Evolutionary conservation across 2,888 invertebrate genomes (phyloP).

Genomic region (Cheilosia scutellata): DNA sequence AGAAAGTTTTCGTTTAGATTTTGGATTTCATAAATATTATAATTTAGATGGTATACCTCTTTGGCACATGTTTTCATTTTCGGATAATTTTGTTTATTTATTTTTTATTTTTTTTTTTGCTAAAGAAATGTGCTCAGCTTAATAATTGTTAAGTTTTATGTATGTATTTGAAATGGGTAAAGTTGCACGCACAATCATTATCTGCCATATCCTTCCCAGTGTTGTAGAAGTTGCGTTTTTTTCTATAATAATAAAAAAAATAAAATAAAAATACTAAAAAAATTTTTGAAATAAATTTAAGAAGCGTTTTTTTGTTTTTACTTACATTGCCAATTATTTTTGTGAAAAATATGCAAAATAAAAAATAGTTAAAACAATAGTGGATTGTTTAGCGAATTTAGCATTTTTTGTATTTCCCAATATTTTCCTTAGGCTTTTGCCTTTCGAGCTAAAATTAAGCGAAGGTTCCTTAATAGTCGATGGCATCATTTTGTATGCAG

Average conservation of each 20-base stretch:
- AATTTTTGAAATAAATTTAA: slow-evolving; percentile 38
- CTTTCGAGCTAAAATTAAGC: too few species aligned
- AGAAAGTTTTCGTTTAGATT: slow-evolving; percentile 26
- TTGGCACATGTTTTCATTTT: slow-evolving; percentile 67
- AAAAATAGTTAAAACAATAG: slow-evolving; percentile 22
- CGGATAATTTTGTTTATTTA: slow-evolving; percentile 7
- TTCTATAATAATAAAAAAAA: slow-evolving; percentile 56
- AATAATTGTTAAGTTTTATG: slow-evolving; percentile 11
- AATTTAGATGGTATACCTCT: slow-evolving; percentile 71
- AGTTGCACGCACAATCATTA: slow-evolving; percentile 52
- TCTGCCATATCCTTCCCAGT: slow-evolving; percentile 65
- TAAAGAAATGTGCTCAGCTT: slow-evolving; percentile 46
- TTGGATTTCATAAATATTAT: slow-evolving; percentile 74
- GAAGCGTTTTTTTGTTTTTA: slow-evolving; percentile 35
- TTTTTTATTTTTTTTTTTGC: slow-evolving; percentile 34
- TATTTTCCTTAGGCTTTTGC: too few species aligned
- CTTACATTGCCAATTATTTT: slow-evolving; percentile 68
- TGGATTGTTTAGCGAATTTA: background rate
- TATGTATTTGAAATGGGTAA: slow-evolving; percentile 15
- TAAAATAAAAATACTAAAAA: slow-evolving; percentile 55
- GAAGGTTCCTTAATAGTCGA: too few species aligned
- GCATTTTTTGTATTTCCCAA: too few species aligned
- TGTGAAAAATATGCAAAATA: slow-evolving; percentile 27
- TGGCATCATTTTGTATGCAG: too few species aligned
- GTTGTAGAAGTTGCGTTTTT: slow-evolving; percentile 59